Evolutionary conservation across 2,113 vertebrate species (phyloP).

Genomic region (Lepisosteus oculatus): DNA sequence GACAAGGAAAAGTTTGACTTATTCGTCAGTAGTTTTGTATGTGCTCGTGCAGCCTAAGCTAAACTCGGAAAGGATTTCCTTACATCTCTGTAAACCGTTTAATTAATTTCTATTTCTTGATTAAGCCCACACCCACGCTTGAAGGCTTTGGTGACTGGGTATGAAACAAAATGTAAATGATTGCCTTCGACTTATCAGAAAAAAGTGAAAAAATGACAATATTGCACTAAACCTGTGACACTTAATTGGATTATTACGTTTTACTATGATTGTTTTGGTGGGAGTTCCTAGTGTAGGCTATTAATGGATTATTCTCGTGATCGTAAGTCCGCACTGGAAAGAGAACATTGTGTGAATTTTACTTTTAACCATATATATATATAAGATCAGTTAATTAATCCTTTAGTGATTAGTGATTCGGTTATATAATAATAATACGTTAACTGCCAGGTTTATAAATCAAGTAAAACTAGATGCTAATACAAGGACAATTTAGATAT

Average conservation of each 20-base stretch:
- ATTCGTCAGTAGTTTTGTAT: not conserved
- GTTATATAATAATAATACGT: not conserved
- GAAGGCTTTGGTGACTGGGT: slow-evolving; percentile 1
- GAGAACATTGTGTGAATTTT: not conserved
- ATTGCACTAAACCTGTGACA: slow-evolving; percentile 15
- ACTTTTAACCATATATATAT: not conserved
- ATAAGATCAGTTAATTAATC: not conserved
- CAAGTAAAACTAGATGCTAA: not conserved
- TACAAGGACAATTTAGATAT: not conserved
- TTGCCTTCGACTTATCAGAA: slow-evolving; percentile 4
- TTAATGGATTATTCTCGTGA: not conserved
- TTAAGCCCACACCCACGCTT: slow-evolving; percentile 10
- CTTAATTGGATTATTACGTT: slow-evolving; percentile 10
- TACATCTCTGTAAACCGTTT: not conserved
- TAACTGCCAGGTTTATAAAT: not conserved
- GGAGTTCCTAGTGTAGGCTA: not conserved
- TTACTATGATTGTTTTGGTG: slow-evolving; percentile 9
- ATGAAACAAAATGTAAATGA: not conserved
- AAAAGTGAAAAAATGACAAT: slow-evolving; percentile 15
- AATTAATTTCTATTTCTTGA: not conserved
- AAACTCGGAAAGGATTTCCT: slow-evolving; percentile 1
- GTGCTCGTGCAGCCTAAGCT: not conserved
- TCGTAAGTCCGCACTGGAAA: too few species aligned
- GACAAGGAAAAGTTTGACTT: not conserved
- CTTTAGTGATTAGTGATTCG: not conserved